Conservation (phyloP, 1,140 invertebrate species). For the Melipona quadrifasciata region DNA sequence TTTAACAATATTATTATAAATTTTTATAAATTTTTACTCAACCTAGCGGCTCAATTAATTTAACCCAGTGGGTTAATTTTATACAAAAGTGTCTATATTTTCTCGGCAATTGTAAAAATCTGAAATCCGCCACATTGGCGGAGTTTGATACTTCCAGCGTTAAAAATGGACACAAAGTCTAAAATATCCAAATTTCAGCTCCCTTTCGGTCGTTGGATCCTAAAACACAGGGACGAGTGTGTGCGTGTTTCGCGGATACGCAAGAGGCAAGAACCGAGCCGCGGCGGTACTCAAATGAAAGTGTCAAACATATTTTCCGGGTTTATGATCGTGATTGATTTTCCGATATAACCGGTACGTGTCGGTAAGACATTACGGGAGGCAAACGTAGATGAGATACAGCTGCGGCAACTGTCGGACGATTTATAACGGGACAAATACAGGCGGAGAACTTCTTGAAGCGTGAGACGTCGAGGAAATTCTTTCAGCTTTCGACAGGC, state of each 20-base stretch:
- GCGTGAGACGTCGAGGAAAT: constrained; percentile 62
- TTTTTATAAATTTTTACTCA: too few relatives aligned
- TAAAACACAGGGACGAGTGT: neutral
- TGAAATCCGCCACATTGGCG: too few relatives aligned
- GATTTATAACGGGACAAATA: constrained; percentile 65
- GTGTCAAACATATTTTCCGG: constrained; percentile 29
- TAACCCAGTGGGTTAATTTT: too few relatives aligned
- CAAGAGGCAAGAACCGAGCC: neutral
- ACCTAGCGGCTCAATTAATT: too few relatives aligned
- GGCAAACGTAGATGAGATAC: constrained; percentile 56
- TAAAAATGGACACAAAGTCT: too few relatives aligned
- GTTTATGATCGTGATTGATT: constrained; percentile 61
- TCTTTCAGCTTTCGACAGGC: constrained; percentile 61
- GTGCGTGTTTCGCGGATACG: neutral
- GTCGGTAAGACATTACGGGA: constrained; percentile 57
- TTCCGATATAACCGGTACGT: constrained; percentile 30
- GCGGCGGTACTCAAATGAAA: neutral
- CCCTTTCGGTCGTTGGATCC: neutral
- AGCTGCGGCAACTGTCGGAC: constrained; percentile 54
- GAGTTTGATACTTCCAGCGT: too few relatives aligned
- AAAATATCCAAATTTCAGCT: too few relatives aligned
- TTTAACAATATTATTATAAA: too few relatives aligned
- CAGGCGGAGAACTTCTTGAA: constrained; percentile 59
- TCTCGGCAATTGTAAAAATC: too few relatives aligned
- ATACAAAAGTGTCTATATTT: too few relatives aligned